These are phyloP conservation scores for Automeris io DNA, from an alignment of 2,888 invertebrate species.

Conservation along the genomic window DNA sequence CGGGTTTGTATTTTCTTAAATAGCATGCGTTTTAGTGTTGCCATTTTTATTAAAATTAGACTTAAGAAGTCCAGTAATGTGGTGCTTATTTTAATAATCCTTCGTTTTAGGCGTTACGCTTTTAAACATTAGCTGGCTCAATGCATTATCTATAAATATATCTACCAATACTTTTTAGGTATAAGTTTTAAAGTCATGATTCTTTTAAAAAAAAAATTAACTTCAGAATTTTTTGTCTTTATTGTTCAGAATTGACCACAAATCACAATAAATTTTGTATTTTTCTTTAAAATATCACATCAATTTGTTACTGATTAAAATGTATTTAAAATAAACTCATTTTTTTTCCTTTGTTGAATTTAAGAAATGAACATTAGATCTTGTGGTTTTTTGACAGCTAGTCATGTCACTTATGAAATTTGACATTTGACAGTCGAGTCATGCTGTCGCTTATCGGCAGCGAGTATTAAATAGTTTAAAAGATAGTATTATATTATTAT, in stretches of 20 bases:
- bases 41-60: conserved; percentile 22
- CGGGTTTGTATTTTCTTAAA: no score
- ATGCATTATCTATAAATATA: conserved; percentile 41
- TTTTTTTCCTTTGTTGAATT: neutral
- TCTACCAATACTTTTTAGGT: conserved; percentile 18
- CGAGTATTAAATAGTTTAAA: conserved; percentile 49
- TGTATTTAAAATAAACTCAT: neutral
- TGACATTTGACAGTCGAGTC: conserved; percentile 42
- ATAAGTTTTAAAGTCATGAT: conserved; percentile 30
- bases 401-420: conserved; percentile 59
- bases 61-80: conserved; percentile 41
- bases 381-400: conserved; percentile 48
- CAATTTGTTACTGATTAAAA: neutral
- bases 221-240: conserved; percentile 10
- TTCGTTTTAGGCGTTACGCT: conserved; percentile 40
- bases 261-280: neutral
- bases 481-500: conserved; percentile 24
- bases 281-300: neutral
- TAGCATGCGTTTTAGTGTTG: neutral
- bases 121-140: conserved; percentile 56
- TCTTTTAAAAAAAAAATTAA: conserved; percentile 13
- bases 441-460: conserved; percentile 30
- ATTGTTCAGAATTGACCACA: neutral
- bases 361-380: neutral
- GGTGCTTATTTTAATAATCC: conserved; percentile 46